Evolutionary conservation across 2,113 vertebrate species (phyloP).

Genomic region (human): DNA sequence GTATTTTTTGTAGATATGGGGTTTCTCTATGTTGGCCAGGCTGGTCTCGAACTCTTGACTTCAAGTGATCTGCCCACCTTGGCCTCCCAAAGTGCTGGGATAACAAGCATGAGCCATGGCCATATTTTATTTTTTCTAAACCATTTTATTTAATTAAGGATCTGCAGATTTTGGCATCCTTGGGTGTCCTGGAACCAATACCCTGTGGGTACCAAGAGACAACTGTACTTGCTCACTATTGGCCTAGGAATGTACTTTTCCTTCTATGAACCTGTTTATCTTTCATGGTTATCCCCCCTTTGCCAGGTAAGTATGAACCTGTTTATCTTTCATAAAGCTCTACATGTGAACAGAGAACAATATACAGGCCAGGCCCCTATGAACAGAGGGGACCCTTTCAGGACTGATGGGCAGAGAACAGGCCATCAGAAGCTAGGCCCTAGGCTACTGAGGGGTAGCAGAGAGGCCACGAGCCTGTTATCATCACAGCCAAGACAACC

Average conservation of each 20-base stretch:
- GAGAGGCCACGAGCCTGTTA: background rate
- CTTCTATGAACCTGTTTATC: background rate
- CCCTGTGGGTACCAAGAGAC: background rate
- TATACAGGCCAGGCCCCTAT: background rate
- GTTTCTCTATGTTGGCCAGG: background rate
- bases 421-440: background rate
- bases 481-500: background rate
- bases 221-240: background rate
- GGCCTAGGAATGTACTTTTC: background rate
- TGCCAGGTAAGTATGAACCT: background rate
- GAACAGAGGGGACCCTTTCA: background rate
- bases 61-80: background rate
- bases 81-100: background rate
- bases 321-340: background rate
- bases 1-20: background rate
- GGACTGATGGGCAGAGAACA: background rate
- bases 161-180: background rate
- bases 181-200: background rate
- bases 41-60: background rate
- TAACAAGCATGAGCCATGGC: background rate
- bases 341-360: background rate
- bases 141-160: background rate
- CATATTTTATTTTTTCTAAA: background rate
- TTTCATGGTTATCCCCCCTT: too few species aligned
- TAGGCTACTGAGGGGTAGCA: background rate